These are phyloP conservation scores for Diuraphis noxia DNA, from an alignment of 1,140 invertebrate genomes.

Conservation along the genomic window DNA sequence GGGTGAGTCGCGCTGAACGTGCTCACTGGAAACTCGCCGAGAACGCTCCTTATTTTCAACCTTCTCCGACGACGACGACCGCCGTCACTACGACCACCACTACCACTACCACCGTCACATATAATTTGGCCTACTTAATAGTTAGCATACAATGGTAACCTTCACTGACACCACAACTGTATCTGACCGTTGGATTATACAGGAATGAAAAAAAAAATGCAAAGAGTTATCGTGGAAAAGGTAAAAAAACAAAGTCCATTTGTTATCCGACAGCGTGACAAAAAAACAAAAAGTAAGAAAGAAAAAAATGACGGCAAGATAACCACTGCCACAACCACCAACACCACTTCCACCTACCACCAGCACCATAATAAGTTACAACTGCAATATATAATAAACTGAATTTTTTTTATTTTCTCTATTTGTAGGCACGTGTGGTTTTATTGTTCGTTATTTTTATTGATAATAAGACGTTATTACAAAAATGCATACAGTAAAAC, in stretches of 20 bases:
- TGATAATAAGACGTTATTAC: neutral
- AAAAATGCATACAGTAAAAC: neutral
- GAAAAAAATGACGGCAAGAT: neutral
- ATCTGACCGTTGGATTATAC: neutral
- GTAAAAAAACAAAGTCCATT: slow-evolving; percentile 25
- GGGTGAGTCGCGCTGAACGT: neutral
- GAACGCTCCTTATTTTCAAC: neutral
- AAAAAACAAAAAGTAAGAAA: neutral
- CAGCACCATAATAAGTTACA: neutral
- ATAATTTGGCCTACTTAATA: neutral
- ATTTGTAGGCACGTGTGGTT: neutral
- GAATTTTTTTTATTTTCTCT: neutral
- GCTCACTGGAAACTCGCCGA: neutral
- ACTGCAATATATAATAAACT: neutral
- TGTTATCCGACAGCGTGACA: neutral
- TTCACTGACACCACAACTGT: neutral
- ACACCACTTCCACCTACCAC: too few relatives aligned
- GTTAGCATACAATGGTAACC: neutral
- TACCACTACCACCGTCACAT: neutral
- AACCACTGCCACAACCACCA: neutral
- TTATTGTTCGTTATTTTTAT: neutral
- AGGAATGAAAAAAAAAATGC: neutral
- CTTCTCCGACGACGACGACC: neutral
- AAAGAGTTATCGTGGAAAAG: slow-evolving; percentile 13
- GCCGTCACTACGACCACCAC: neutral